Percentiles rank a stretch among this genome's conserved stretches.
phyloP scores from a whole-genome alignment of 2,888 invertebrate genomes.

The Nysson spinosus region DNA sequence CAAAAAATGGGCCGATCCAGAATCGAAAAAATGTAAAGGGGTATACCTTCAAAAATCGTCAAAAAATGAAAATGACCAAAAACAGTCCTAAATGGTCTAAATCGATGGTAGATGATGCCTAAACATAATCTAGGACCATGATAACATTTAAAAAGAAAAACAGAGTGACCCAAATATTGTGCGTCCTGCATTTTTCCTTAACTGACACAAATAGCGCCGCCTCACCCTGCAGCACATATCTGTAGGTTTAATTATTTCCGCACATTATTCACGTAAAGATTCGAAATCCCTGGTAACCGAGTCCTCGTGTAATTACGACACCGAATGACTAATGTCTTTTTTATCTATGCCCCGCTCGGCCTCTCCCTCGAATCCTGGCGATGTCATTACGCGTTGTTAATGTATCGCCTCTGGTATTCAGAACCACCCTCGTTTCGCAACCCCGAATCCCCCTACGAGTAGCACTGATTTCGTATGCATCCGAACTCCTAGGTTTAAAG shows the following conservation, averaged over 20 bases:
- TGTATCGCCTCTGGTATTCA: slow-evolving; percentile 66
- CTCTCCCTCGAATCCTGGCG: slow-evolving; percentile 51
- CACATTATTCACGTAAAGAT: slow-evolving; percentile 6
- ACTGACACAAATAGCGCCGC: too few relatives aligned
- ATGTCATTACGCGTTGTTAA: slow-evolving; percentile 74
- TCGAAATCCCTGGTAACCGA: slow-evolving; percentile 28
- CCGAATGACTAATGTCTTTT: slow-evolving; percentile 75
- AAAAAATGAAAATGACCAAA: too few relatives aligned
- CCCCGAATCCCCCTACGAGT: slow-evolving; percentile 25
- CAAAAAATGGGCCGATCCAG: too few relatives aligned
- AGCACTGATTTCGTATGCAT: slow-evolving; percentile 50
- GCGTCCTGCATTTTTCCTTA: too few relatives aligned
- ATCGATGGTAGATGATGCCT: too few relatives aligned
- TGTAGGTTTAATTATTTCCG: slow-evolving; percentile 18
- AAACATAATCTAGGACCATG: too few relatives aligned
- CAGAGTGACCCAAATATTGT: too few relatives aligned
- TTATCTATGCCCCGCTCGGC: slow-evolving; percentile 67
- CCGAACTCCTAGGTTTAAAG: slow-evolving; percentile 51
- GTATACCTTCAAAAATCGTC: too few relatives aligned
- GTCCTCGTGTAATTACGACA: slow-evolving; percentile 69
- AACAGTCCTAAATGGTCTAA: too few relatives aligned
- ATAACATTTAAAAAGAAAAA: too few relatives aligned
- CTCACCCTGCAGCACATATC: background rate
- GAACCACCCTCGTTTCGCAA: slow-evolving; percentile 45
- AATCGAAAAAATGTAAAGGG: too few relatives aligned